Evolutionary conservation across 2,113 vertebrate species (phyloP).

Genomic region (Sciurus niger): DNA sequence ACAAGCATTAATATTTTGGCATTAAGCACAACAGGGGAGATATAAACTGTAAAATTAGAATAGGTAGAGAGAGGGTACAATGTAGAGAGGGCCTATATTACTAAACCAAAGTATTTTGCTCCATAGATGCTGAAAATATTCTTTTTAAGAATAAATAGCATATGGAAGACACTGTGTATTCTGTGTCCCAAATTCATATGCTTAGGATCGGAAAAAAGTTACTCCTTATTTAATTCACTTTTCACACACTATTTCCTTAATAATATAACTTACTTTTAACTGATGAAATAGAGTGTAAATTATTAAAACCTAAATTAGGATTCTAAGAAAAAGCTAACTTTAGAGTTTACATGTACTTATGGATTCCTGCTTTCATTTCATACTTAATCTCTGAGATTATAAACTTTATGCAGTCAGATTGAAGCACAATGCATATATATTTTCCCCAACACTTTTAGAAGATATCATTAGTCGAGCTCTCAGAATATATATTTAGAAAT

Average conservation of each 20-base stretch:
- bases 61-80: neutral
- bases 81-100: neutral
- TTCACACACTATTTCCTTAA: neutral
- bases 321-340: conserved; percentile 10
- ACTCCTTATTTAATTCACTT: neutral
- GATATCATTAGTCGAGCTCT: neutral
- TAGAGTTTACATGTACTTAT: neutral
- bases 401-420: neutral
- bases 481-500: neutral
- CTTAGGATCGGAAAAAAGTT: neutral
- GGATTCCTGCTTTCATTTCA: neutral
- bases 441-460: neutral
- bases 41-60: neutral
- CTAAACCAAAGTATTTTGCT: neutral
- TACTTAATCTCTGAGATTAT: neutral
- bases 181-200: neutral
- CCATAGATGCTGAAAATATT: neutral
- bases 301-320: neutral
- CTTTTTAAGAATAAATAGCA: neutral
- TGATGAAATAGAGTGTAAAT: neutral
- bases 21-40: neutral
- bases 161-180: neutral
- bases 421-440: neutral
- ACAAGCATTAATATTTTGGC: neutral
- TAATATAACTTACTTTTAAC: neutral